Conservation (phyloP, 2,888 invertebrate genomes). For the Agriotes lineatus region DNA sequence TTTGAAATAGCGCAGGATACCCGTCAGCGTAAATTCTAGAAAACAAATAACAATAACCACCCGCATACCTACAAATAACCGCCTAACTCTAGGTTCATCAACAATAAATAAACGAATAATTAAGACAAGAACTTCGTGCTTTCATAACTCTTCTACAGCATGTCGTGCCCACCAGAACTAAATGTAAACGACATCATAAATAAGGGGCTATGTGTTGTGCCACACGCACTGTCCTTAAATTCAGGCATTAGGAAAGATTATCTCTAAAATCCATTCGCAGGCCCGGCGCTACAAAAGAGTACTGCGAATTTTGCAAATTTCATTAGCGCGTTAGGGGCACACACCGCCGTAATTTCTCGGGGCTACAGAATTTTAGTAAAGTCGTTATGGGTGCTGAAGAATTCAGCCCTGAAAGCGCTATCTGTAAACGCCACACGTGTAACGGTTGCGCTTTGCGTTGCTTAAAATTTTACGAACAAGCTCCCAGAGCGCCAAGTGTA, state of each 20-base stretch:
- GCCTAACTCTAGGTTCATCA: neutral
- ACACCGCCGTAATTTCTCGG: conserved; percentile 19
- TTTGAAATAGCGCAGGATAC: too few relatives aligned
- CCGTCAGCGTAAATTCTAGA: too few relatives aligned
- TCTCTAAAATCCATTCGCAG: neutral
- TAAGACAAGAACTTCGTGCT: conserved; percentile 11
- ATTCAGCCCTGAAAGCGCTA: conserved; percentile 21
- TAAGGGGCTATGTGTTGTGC: conserved; percentile 27
- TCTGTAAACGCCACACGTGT: conserved; percentile 13
- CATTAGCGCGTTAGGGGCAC: neutral
- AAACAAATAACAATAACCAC: neutral
- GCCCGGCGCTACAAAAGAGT: conserved; percentile 6
- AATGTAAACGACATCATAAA: conserved; percentile 36
- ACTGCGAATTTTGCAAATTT: conserved; percentile 20
- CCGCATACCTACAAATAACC: neutral
- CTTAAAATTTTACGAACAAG: conserved; percentile 20
- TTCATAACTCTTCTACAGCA: conserved; percentile 11
- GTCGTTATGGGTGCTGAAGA: conserved; percentile 26
- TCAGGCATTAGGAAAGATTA: conserved; percentile 24
- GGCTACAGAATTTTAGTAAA: conserved; percentile 16
- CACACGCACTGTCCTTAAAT: conserved; percentile 33
- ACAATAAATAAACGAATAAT: conserved; percentile 18
- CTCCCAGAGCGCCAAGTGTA: neutral
- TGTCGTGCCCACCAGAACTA: conserved; percentile 24
- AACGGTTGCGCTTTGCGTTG: conserved; percentile 10